A percentile compares a stretch with the other conserved stretches of the same genome.
phyloP scores from a whole-genome alignment of 2,797 vertebrate species.

The Hemitrygon akajei region DNA sequence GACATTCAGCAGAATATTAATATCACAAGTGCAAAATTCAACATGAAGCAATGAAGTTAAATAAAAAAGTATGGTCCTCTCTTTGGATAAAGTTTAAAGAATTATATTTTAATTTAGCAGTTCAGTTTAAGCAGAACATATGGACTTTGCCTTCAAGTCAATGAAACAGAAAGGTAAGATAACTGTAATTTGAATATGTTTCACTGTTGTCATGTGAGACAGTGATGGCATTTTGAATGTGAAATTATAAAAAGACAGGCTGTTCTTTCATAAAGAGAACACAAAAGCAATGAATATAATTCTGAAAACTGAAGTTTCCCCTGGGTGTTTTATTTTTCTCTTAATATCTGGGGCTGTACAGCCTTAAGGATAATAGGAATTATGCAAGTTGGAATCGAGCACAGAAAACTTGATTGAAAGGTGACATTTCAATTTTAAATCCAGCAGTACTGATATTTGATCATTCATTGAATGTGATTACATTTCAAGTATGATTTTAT shows the following conservation, averaged over 20 bases:
- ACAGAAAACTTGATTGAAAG: background rate
- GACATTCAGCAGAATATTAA: background rate
- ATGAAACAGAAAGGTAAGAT: background rate
- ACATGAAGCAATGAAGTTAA: too few relatives aligned
- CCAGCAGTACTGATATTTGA: background rate
- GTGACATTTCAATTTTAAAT: constrained; percentile 25
- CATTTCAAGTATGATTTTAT: background rate
- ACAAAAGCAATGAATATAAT: background rate
- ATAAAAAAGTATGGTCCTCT: background rate
- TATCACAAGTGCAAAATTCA: background rate
- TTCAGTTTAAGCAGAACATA: background rate
- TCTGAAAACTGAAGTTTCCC: background rate
- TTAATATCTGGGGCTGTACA: background rate
- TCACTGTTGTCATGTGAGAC: background rate
- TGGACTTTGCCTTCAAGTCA: background rate
- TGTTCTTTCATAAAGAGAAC: background rate
- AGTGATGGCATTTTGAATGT: background rate
- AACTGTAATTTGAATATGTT: background rate
- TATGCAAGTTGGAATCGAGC: background rate
- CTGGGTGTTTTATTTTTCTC: background rate
- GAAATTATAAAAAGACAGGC: background rate
- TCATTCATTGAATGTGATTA: background rate
- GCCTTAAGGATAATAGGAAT: background rate
- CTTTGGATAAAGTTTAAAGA: background rate
- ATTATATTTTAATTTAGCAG: background rate